These are phyloP conservation scores for Dipodomys stephensi DNA, from an alignment of 2,113 vertebrate species.

Conservation along the genomic window DNA sequence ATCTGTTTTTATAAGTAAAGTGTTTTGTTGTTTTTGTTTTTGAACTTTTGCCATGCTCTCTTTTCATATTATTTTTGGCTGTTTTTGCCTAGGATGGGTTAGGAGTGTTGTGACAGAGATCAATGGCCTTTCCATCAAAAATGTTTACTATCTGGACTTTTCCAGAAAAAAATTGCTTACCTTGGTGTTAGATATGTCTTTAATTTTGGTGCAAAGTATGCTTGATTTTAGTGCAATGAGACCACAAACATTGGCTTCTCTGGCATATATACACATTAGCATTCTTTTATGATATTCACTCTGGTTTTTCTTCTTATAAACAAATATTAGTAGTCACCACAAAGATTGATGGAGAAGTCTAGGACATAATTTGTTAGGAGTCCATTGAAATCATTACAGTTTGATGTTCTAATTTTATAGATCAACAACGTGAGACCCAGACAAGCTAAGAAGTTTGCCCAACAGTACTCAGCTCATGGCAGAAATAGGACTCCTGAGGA, in stretches of 20 bases:
- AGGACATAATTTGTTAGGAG: not conserved
- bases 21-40: not conserved
- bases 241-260: not conserved
- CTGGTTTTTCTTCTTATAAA: not conserved
- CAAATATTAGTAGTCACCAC: not conserved
- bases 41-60: not conserved
- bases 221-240: not conserved
- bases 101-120: not conserved
- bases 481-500: not conserved
- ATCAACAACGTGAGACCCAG: not conserved
- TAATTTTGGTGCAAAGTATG: not conserved
- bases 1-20: constrained; percentile 22
- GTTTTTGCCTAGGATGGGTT: not conserved
- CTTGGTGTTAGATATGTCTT: not conserved
- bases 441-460: not conserved
- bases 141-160: not conserved
- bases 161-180: not conserved
- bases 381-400: not conserved
- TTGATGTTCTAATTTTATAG: constrained; percentile 32
- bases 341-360: not conserved
- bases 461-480: not conserved
- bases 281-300: not conserved
- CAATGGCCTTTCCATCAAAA: not conserved
- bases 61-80: not conserved
- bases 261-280: not conserved